These are phyloP conservation scores for Calephelis perditalis DNA, from an alignment of 2,888 invertebrate genomes.

Conservation along the genomic window DNA sequence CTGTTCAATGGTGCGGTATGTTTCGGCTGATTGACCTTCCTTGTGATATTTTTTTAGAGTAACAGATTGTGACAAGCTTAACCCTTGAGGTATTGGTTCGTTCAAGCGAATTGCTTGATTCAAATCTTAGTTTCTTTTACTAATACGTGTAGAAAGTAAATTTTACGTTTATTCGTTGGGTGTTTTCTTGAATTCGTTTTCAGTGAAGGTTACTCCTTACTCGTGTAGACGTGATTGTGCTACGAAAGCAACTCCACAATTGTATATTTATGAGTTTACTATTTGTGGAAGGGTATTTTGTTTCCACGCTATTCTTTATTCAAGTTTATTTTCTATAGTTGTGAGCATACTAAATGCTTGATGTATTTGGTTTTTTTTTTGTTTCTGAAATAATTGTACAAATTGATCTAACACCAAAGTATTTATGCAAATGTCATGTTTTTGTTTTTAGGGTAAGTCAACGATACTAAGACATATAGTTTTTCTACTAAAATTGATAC, in stretches of 20 bases:
- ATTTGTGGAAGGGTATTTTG: slow-evolving; percentile 48
- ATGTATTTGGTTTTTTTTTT: no score
- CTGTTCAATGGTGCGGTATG: slow-evolving; percentile 22
- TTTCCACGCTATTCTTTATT: slow-evolving; percentile 39
- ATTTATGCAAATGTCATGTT: no score
- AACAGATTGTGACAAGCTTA: slow-evolving; percentile 53
- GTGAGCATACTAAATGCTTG: background rate
- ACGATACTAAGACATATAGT: no score
- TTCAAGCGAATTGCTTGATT: slow-evolving; percentile 64
- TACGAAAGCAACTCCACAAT: slow-evolving; percentile 64
- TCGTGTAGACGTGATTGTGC: slow-evolving; percentile 61
- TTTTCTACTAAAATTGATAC: no score
- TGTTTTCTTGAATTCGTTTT: slow-evolving; percentile 55
- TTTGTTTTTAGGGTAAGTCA: no score
- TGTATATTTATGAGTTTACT: slow-evolving; percentile 75
- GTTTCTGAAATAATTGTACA: no score
- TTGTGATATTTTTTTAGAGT: slow-evolving; percentile 29
- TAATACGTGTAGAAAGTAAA: slow-evolving; percentile 70
- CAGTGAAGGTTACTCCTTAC: slow-evolving; percentile 45
- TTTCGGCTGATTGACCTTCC: slow-evolving; percentile 20
- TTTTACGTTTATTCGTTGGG: slow-evolving; percentile 50
- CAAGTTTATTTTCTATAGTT: slow-evolving; percentile 35
- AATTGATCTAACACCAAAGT: no score
- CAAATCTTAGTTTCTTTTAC: slow-evolving; percentile 69
- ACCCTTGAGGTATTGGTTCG: slow-evolving; percentile 61